Base-by-base conservation (phyloP, 2,888 invertebrate species). In the Melangyna quadrimaculata region DNA sequence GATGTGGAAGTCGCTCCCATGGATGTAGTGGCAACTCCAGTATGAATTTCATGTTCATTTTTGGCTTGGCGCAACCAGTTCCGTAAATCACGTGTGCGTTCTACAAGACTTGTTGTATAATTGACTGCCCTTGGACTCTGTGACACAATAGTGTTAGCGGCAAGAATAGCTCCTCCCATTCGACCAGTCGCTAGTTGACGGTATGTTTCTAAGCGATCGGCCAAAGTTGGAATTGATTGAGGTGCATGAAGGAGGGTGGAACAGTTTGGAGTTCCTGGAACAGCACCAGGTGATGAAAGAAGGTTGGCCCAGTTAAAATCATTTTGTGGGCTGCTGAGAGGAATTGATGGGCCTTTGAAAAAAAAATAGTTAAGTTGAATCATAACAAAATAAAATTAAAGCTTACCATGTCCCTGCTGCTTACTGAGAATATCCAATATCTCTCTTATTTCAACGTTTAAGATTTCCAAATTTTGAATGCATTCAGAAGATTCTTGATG, bases 391-490 rank as follows among this genome's bases (percentile, higher is more conserved):
- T 14, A 2, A 1, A 45, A 10, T 7, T n/a, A 48, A 9, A 71
- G 48, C 87, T 88, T 80, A 87, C 88, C 89, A 79, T 90, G 91
- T 69, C 89, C 89, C 74, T 94, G 94, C 82, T 94, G 94, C 88
- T 94, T 94, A 87, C 94, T 93, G 51, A 95, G 91, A 78, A 95
- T 94, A 83, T 95, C 94, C 93, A 95, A 94, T 83, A 95, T 95
- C 90, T 95, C 95, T 59, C 94, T 93, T 87, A 95, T 95, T 91
- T 95, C 95, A 0, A 94, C 94, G 91, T 95, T 95, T 19, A 95
- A 92, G 89, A 94, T 95, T 89, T 95, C 95, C 89, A 95, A 91
- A 88, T 94, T 95, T 87, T 95, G 95, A 87, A 95, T 95, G 88
- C 95, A 95, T 89, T 95, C 95, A 22, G 94, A 94, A 6, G 95